phyloP scores from a whole-genome alignment of 2,113 vertebrate species.

The Grantiella picta region DNA sequence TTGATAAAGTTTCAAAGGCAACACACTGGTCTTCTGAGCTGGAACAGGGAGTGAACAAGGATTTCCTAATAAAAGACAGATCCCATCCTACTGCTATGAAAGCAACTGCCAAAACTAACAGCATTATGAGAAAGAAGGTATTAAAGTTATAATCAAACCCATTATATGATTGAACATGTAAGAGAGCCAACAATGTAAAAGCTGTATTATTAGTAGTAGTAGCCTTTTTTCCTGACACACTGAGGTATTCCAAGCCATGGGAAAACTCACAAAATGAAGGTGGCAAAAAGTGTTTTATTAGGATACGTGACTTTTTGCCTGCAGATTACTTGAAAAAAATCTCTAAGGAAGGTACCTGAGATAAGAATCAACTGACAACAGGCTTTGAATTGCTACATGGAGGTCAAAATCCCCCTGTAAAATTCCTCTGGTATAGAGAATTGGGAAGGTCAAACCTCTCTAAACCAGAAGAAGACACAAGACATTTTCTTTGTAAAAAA shows the following conservation, averaged over 20 bases:
- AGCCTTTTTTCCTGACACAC: neutral
- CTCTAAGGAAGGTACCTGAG: neutral
- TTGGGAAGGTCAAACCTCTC: neutral
- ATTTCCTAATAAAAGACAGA: neutral
- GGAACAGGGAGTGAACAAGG: neutral
- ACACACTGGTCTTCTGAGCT: neutral
- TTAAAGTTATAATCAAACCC: neutral
- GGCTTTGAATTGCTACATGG: neutral
- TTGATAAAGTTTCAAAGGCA: neutral
- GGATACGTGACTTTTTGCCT: neutral
- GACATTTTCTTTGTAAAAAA: neutral
- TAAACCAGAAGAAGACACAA: neutral
- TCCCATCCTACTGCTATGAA: neutral
- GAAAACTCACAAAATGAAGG: neutral
- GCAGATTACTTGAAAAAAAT: neutral
- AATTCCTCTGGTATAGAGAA: neutral
- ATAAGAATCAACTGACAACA: neutral
- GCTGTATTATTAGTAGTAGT: neutral
- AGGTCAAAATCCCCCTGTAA: neutral
- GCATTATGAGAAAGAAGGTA: neutral
- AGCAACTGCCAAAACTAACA: neutral
- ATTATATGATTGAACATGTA: neutral
- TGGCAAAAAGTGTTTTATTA: neutral
- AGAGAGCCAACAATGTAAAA: neutral
- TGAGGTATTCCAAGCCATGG: neutral